Evolutionary conservation across 2,888 invertebrate genomes (phyloP), one percentile per base, ranked within the genome.

Genomic region (Cephus pulcher): DNA sequence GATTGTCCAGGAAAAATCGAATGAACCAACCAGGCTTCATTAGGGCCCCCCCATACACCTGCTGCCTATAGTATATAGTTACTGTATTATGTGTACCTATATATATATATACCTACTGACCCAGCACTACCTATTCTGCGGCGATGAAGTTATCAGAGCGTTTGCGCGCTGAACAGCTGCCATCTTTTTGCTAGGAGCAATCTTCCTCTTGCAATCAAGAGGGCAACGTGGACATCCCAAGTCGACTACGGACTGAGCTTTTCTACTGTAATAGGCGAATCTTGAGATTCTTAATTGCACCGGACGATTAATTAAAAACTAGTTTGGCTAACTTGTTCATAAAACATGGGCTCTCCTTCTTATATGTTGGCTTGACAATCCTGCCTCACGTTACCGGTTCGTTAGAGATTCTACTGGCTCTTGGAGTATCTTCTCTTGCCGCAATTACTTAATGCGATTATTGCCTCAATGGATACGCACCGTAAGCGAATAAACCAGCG

Each of bases 141-240:
- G 76, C 77, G 81, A 85, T 83, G 83, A 85, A 86, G 84, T 84
- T 84, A 82, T 83, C 82, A 83, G 82, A 82, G 82, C 82, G 78
- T 80, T 79, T 78, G 78, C 76, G 82, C 82, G 77, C 82, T 79
- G 80, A 83, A 82, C 82, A 82, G 82, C 83, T 80, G 82, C 80
- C 75, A 82, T 76, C 83, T 84, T 84, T 85, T 82, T 84, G 82
- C 80, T 79, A 32, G 73, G 73, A 81, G 74, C 73, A 33, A 76
- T 78, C 80, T 75, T 80, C 79, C 75, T 76, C 78, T 56, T 23
- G 56, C 9, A 56, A 56, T 56, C 56, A 23, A 23, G 9, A 9
- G 23, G 23, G 56, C 56, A 9, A 23, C 56, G 2, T 23, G 56
- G 23, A 37, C 56, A 2, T 56, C 23, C 56, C 56, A 56, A 23